These are phyloP conservation scores for Taeniopygia guttata DNA, from an alignment of 2,797 vertebrate genomes.

Conservation along the genomic window DNA sequence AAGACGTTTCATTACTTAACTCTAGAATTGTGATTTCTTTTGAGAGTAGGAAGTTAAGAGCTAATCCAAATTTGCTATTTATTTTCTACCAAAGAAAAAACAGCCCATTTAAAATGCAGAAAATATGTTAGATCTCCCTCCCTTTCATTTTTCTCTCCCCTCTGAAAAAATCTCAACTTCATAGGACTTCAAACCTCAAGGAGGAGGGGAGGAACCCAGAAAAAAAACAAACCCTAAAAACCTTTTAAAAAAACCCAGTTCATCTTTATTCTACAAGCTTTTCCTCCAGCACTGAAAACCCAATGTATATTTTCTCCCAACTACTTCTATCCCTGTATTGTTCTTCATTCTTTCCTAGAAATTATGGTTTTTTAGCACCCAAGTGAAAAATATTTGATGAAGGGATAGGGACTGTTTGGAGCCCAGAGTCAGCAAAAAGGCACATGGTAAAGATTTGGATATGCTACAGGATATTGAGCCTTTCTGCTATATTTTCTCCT, in stretches of 20 bases:
- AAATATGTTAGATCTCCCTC: background rate
- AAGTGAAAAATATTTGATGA: background rate
- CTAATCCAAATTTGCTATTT: background rate
- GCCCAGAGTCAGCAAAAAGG: background rate
- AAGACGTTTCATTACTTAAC: slow-evolving; percentile 33
- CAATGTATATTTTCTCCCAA: background rate
- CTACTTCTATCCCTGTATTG: background rate
- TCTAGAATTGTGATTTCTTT: slow-evolving; percentile 1
- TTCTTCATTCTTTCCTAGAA: background rate
- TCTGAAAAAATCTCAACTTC: background rate
- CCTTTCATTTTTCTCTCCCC: background rate
- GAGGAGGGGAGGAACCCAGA: background rate
- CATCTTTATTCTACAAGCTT: slow-evolving; percentile 4
- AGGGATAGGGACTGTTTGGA: background rate
- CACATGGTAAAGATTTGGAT: background rate
- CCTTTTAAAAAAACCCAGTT: background rate
- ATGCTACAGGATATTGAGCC: accelerated
- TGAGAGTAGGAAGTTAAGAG: background rate
- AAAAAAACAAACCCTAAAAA: background rate
- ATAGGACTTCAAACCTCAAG: background rate
- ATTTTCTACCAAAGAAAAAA: background rate
- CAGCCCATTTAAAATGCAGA: background rate
- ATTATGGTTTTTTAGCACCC: background rate
- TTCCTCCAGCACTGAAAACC: background rate
- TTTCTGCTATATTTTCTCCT: background rate